Percentiles rank a stretch among this genome's conserved stretches.
These are phyloP conservation scores for Mayetiola destructor DNA, from an alignment of 2,888 invertebrate species.

Conservation along the genomic window DNA sequence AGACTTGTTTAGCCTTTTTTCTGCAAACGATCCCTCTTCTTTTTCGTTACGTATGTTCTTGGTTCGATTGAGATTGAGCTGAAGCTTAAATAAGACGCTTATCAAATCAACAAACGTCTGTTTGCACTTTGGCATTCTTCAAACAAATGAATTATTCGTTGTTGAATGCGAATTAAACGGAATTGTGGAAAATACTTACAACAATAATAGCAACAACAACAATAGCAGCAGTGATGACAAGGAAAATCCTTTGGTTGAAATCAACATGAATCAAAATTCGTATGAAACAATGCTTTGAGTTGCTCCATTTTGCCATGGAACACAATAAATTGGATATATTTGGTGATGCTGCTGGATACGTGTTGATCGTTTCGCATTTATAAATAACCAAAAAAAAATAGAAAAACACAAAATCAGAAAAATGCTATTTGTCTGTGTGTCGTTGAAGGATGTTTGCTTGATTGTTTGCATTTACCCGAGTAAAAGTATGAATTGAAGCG, in stretches of 20 bases:
- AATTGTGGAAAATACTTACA: not conserved
- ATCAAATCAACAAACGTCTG: conserved; percentile 6
- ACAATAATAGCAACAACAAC: not conserved
- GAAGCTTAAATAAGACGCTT: conserved; percentile 9
- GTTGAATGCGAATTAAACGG: not conserved
- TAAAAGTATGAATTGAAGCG: conserved; percentile 11
- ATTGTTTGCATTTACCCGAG: conserved; percentile 8
- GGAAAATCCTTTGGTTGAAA: not conserved
- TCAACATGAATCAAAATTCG: not conserved
- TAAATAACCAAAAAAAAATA: not conserved
- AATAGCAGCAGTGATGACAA: not conserved
- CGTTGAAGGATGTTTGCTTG: conserved; percentile 9
- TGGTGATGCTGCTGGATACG: too few relatives aligned
- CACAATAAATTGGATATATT: too few relatives aligned
- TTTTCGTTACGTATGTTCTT: too few relatives aligned
- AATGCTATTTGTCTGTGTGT: too few relatives aligned
- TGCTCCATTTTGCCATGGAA: too few relatives aligned
- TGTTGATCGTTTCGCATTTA: not conserved
- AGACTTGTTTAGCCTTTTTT: not conserved
- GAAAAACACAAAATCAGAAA: too few relatives aligned
- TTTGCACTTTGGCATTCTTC: conserved; percentile 5
- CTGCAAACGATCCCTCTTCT: not conserved
- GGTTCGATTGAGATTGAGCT: not conserved
- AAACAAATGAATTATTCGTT: too few relatives aligned
- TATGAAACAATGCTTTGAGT: too few relatives aligned